Percentiles rank a stretch among this genome's conserved stretches.
phyloP scores from a whole-genome alignment of 2,888 invertebrate genomes.

The Xestia c-nigrum region DNA sequence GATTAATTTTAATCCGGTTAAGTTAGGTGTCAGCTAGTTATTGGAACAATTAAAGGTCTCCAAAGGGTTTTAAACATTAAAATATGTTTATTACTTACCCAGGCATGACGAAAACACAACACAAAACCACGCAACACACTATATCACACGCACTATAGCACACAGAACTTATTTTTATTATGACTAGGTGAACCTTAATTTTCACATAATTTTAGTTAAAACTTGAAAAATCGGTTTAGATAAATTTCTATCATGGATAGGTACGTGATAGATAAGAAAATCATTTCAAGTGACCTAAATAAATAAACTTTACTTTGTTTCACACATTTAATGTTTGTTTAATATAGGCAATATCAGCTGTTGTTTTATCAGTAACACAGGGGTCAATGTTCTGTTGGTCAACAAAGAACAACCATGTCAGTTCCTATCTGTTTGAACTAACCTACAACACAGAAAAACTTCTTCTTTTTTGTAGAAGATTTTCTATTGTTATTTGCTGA shows the following conservation, averaged over 20 bases:
- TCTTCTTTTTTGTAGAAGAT: not conserved
- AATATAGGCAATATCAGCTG: not conserved
- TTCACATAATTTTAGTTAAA: not conserved
- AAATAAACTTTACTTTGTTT: slow-evolving; percentile 9
- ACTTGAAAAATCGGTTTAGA: not conserved
- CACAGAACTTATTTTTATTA: no score
- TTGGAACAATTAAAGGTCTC: no score
- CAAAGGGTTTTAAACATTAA: not conserved
- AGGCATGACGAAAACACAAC: no score
- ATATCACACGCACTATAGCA: no score
- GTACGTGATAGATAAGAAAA: slow-evolving; percentile 1
- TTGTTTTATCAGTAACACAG: slow-evolving; percentile 15
- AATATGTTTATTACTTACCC: no score
- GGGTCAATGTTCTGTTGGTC: slow-evolving; percentile 16
- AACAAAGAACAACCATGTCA: not conserved
- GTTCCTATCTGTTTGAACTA: not conserved
- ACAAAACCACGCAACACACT: no score
- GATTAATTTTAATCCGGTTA: no score
- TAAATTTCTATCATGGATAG: not conserved
- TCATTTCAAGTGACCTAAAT: not conserved
- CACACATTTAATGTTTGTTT: slow-evolving; percentile 10
- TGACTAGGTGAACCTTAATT: not conserved
- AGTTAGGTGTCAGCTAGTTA: no score
- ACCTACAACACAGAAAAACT: not conserved
- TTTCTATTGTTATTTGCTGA: not conserved